Evolutionary conservation across 2,797 vertebrate species (phyloP).

Genomic region (Coregonus sp.): DNA sequence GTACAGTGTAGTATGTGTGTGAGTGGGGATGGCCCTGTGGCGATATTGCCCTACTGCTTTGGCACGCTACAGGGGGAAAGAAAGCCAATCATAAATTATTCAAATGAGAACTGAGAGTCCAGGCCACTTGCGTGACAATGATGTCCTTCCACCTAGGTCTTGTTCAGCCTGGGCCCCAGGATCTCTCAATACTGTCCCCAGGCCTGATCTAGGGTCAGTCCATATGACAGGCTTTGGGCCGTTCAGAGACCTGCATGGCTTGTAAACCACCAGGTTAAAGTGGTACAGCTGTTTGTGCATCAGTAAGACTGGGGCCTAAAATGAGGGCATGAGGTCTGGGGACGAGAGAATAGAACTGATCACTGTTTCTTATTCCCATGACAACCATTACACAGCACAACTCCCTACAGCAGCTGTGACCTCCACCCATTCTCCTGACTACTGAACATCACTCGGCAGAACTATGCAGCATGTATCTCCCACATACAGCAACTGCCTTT

Average conservation of each 20-base stretch:
- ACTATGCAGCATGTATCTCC: background rate
- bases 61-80: constrained; percentile 12
- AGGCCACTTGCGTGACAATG: background rate
- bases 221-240: background rate
- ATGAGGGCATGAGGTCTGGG: background rate
- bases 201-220: background rate
- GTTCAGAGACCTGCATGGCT: background rate
- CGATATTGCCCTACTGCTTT: background rate
- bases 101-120: constrained; percentile 6
- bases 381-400: constrained; percentile 44
- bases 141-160: constrained; percentile 6
- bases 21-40: background rate
- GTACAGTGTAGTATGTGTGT: background rate
- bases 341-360: background rate
- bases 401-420: constrained; percentile 38
- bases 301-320: background rate
- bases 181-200: background rate
- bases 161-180: background rate
- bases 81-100: constrained; percentile 26
- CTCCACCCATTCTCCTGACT: background rate
- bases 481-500: constrained; percentile 51
- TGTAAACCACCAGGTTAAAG: constrained; percentile 8
- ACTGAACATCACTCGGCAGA: background rate
- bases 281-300: background rate
- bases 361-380: constrained; percentile 36